Conservation (phyloP, 2,113 vertebrate genomes). For the Clarias batrachus region DNA sequence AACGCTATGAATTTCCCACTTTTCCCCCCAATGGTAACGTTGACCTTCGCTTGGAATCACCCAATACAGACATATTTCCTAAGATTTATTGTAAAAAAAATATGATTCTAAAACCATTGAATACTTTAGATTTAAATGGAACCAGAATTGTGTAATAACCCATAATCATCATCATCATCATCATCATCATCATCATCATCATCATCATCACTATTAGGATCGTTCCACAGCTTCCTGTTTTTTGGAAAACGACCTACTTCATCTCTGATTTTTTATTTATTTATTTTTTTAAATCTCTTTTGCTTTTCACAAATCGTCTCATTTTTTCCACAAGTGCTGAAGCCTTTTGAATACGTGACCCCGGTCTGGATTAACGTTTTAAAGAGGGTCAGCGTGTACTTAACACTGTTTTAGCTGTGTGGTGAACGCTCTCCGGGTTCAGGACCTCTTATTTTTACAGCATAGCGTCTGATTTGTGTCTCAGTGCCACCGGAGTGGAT, state of each 20-base stretch:
- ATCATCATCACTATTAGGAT: background rate
- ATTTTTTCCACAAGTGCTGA: background rate
- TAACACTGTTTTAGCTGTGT: background rate
- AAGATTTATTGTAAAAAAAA: background rate
- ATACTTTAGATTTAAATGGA: background rate
- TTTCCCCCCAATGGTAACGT: too few species aligned
- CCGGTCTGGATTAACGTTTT: conserved; percentile 7
- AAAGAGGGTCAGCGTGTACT: conserved; percentile 7
- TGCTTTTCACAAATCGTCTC: background rate
- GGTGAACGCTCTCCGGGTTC: background rate
- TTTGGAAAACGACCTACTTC: background rate
- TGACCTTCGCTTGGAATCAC: too few species aligned
- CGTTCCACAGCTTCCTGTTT: background rate
- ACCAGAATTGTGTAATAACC: background rate
- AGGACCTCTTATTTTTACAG: conserved; percentile 13
- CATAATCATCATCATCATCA: background rate
- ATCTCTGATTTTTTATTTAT: background rate
- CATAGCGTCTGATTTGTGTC: conserved; percentile 7
- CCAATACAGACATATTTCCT: background rate
- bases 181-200: background rate
- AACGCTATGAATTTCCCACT: too few species aligned
- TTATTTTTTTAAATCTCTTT: background rate
- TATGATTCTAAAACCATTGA: background rate
- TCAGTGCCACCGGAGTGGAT: conserved; percentile 3
- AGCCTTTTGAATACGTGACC: background rate